Evolutionary conservation across 2,888 invertebrate genomes (phyloP), one percentile per base, ranked within the genome.

Genomic region (Orthosia cruda): DNA sequence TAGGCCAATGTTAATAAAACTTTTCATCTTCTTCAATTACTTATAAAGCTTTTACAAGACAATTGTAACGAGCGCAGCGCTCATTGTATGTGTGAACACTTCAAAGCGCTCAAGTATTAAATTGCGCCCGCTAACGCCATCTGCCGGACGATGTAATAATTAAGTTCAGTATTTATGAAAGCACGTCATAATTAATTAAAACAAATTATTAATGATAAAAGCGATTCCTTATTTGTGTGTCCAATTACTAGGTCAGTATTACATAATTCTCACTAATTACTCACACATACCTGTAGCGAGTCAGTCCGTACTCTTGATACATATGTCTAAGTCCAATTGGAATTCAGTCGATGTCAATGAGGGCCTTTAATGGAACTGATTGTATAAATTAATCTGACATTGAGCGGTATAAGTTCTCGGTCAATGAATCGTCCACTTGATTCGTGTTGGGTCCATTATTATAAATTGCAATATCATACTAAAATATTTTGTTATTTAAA

Each of bases 371-470:
- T 84, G 64, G 64, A 50, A 47, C 20, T 72, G 73, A 71, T 71
- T 83, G 76, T 59, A 71, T 82, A 67, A 77, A 80, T 77, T 71
- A 76, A 23, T 81, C 16, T 78, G 83, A 67, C 83, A 84, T 79
- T 85, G 78, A 76, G 40, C 16, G 26, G 57, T 62, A 49, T 69
- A 71, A 75, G 77, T 75, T 77, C 74, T 82, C 76, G 74, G 71
- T 80, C 81, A 75, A 61, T 61, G 74, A 71, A 68, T 77, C 32
- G 74, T 57, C n/a, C 61, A 62, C 26, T 61, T 62, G 45, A 23
- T 69, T n/a, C 15, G 40, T 20, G 23, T 40, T n/a, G 54, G 45
- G 58, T 4, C 13, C 49, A 20, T 57, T 12, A 15, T 61, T 18
- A 23, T 40, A 57, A 54, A n/a, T 55, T 59, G 54, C 50, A 50